Base-by-base conservation (phyloP, 2,888 invertebrate genomes). In the Eremobia ochroleuca region DNA sequence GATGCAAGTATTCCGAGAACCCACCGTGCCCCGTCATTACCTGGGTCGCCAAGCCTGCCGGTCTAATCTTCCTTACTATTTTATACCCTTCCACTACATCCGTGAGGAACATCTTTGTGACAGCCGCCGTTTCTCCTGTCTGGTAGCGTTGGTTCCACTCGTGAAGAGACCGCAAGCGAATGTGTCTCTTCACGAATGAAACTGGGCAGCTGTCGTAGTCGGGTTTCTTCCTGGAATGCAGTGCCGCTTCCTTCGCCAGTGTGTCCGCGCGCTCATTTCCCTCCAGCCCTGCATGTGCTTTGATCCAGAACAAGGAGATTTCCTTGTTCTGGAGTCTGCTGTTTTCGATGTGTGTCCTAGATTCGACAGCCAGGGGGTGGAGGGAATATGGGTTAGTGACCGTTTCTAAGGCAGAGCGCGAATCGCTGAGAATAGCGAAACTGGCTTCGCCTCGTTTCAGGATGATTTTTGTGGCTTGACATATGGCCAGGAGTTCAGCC, bases 161-260 rank as follows among this genome's bases (percentile, higher is more conserved):
- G 15, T 52, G 64, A 6, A 65, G 40, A 31, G 73, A 11, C 1
- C 15, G 25, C 40, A 13, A 21, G 0, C 67, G 73, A n/a, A 46
- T 31, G 0, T 43, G 31, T 3, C 58, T n/a, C 43, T n/a, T 73
- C 43, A 73, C 28, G 15, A 72, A 72, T 52, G 52, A 72, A 21
- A 28, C 40, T 15, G 64, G 72, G 6, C 52, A 72, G 0, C 9
- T 2, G 11, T 28, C 40, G 2, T 64, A 40, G 2, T 40, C 4
- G 0, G 25, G n/a, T 1, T 11, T 28, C 2, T 0, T 40, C 4
- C n/a, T 40, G 1, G 4, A 40, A 1, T 9, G 18, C 1, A 18
- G 40, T 6, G 37, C 40, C 2, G 64, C 18, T 2, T 64, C n/a
- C 4, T 52, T 52, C 0, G 52, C 52, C 2, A 61, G 21, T 4